Evolutionary conservation across 1,140 invertebrate species (phyloP), one percentile per base, ranked within the genome.

Genomic region (Diuraphis noxia): DNA sequence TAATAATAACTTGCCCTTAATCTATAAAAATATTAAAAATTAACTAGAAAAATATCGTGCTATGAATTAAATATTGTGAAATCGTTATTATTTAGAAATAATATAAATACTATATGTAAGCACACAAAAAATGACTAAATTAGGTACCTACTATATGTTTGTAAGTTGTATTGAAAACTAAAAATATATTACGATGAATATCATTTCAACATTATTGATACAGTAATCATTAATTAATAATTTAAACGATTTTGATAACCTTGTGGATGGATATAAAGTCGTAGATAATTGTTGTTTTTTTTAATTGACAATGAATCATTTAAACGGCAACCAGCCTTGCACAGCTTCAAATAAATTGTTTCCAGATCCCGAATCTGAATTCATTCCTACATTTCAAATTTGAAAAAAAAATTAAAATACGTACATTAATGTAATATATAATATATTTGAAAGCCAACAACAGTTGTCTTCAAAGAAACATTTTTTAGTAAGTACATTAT

Each of bases 311-410:
- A 21, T 86, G 36, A 49, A 86, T 88, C 52, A 63, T 63, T 88
- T 56, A 40, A 88, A 88, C 86, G 49, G 86, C 10, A 88, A 63
- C 86, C 86, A 88, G 63, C 36, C 40, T 63, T 56, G 52, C 10
- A 88, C 86, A 40, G 86, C 36, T 88, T 21, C 86, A 40, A 40
- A 88, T 9, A 88, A 52, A 30, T 49, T 49, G 21, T 86, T 49
- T 86, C 86, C 86, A 13, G 49, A n/a, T 41, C 36, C 52, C 13
- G 52, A 40, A 63, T 63, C 10, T 34, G 43, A 86, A 10, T 86
- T 34, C 46, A 72, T 72, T n/a, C 30, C 56, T 72, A 72, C 30
- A 72, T 72, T n/a, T 72, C 2, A 72, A n/a, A 13, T 17, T 72
- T 17, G 5, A 30, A 30, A 10, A 46, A 49, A n/a, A 72, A 6